phyloP scores from a whole-genome alignment of 2,888 invertebrate species.

The Gymnoscelis rufifasciata region DNA sequence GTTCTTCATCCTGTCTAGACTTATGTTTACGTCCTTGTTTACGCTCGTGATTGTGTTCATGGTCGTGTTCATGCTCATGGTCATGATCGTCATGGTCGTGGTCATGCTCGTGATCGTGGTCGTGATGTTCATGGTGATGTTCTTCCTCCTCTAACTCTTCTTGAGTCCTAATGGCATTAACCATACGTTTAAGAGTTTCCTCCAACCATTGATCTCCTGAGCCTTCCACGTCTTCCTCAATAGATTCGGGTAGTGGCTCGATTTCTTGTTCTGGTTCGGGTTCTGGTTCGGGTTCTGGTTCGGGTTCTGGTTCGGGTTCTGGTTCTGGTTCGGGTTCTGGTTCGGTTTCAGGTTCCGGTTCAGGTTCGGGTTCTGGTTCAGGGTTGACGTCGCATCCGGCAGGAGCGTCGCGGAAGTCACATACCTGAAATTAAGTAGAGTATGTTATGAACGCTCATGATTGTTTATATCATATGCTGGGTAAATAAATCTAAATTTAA shows the following conservation, averaged over 20 bases:
- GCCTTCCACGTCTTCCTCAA: constrained; percentile 28
- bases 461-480: no score
- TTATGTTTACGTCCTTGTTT: constrained; percentile 6
- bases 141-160: constrained; percentile 34
- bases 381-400: constrained; percentile 35
- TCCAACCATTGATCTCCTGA: constrained; percentile 41
- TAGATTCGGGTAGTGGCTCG: constrained; percentile 49
- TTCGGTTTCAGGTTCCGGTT: constrained; percentile 35
- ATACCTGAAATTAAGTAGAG: constrained; percentile 43
- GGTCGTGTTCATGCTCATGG: not conserved
- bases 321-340: constrained; percentile 51
- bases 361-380: constrained; percentile 19
- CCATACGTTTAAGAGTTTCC: constrained; percentile 32
- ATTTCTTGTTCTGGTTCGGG: constrained; percentile 45
- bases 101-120: not conserved
- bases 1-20: constrained; percentile 9
- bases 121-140: constrained; percentile 15
- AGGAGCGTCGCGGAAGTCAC: constrained; percentile 56
- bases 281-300: constrained; percentile 55
- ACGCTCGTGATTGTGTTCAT: constrained; percentile 12
- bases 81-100: not conserved
- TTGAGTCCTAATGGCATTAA: constrained; percentile 31
- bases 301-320: constrained; percentile 49
- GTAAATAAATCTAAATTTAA: no score
- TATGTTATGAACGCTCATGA: not conserved